Percentiles rank a stretch among this genome's conserved stretches.
These are phyloP conservation scores for Coccyzus lansbergi DNA, from an alignment of 2,797 vertebrate species.

Conservation along the genomic window DNA sequence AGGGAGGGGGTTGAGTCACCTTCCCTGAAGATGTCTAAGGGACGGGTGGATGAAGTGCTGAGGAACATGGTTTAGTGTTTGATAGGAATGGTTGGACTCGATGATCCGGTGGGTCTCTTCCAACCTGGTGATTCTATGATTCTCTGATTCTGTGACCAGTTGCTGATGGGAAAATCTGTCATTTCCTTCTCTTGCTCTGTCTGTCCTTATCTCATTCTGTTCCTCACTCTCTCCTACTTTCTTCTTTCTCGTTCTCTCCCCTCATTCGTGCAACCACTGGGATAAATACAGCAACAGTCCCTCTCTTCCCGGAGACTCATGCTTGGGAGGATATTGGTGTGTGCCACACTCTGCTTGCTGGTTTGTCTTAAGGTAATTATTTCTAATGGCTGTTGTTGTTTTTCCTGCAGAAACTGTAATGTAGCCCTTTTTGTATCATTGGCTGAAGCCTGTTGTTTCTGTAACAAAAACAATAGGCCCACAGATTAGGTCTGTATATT, in stretches of 20 bases:
- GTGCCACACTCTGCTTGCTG: constrained; percentile 28
- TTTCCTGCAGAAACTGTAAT: constrained; percentile 76
- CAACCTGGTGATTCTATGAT: too few species aligned
- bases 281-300: constrained; percentile 40
- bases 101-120: too few species aligned
- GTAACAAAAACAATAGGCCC: constrained; percentile 78
- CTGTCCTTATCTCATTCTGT: not conserved
- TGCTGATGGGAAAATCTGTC: not conserved
- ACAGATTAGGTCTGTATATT: constrained; percentile 81
- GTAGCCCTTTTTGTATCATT: constrained; percentile 74
- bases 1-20: too few species aligned
- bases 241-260: not conserved
- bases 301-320: constrained; percentile 32
- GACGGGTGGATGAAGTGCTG: too few species aligned
- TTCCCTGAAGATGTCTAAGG: too few species aligned
- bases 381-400: constrained; percentile 76
- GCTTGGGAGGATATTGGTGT: constrained; percentile 59
- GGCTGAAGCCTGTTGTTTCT: constrained; percentile 80
- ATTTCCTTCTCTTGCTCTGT: not conserved
- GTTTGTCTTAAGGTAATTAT: constrained; percentile 74
- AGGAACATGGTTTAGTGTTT: too few species aligned
- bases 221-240: not conserved
- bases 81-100: too few species aligned
- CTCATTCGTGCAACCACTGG: not conserved
- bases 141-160: too few species aligned